Conservation (phyloP, 1,140 invertebrate genomes). For the Drosophila funebris region DNA sequence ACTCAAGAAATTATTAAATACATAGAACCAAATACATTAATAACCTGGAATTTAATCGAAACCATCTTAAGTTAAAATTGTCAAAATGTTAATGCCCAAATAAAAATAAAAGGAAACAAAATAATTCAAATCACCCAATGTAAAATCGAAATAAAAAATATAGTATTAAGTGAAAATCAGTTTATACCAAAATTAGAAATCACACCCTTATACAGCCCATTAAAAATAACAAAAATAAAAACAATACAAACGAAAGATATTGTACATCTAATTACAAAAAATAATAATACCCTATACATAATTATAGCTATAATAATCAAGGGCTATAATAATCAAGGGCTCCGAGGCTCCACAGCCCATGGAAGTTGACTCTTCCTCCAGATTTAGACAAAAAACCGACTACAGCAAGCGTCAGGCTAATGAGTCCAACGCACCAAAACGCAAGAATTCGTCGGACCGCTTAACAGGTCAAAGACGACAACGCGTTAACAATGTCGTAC, state of each 20-base stretch:
- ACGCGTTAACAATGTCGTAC: too few relatives aligned
- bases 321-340: too few relatives aligned
- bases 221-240: constrained; percentile 3
- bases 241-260: not conserved
- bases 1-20: constrained; percentile 5
- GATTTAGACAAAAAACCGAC: too few relatives aligned
- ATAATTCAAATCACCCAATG: not conserved
- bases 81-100: not conserved
- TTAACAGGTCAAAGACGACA: too few relatives aligned
- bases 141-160: not conserved
- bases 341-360: too few relatives aligned
- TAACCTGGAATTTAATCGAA: not conserved
- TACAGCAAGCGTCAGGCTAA: too few relatives aligned
- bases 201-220: not conserved
- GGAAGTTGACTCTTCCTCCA: too few relatives aligned
- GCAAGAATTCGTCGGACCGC: too few relatives aligned
- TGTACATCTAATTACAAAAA: not conserved
- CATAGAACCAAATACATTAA: not conserved
- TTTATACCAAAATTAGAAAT: not conserved
- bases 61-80: not conserved
- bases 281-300: not conserved
- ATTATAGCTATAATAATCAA: too few relatives aligned
- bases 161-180: not conserved
- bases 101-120: not conserved
- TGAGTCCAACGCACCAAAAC: too few relatives aligned